Evolutionary conservation across 2,888 invertebrate species (phyloP), one percentile per base, ranked within the genome.

Genomic region (Ormia ochracea): DNA sequence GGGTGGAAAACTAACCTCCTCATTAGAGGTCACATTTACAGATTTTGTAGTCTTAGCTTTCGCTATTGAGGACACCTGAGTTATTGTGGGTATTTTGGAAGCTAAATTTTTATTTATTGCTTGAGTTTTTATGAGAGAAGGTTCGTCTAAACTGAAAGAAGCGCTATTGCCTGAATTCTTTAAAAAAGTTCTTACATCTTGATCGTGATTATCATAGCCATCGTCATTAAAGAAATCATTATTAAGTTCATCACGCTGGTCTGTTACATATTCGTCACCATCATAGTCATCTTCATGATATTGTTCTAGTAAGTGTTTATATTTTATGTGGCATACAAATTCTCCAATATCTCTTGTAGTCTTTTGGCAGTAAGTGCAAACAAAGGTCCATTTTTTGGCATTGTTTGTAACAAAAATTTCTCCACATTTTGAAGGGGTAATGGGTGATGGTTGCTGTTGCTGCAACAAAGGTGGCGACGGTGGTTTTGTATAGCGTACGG

Each of bases 351-450:
- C 84, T 7, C 83, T 81, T 14, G 85, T 83, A 36, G 83, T 83
- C 81, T 85, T 84, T 73, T 85, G 83, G 50, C 85, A 85, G 74
- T 82, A 85, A 14, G 85, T 84, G 50, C 85, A 85, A 36, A 85
- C 82, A 61, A 85, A 85, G 45, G 84, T 85, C 85, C 85, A 85
- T 50, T 84, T 84, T n/a, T 77, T 82, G 5, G 85, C 84, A 78
- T 85, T 84, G 50, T 83, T 84, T 10, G 82, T 83, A 5, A 85
- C 84, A 81, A 84, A 85, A 31, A 85, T 84, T 79, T 85, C 85
- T 10, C 85, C 85, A 59, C 85, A 85, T 33, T 82, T 83, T 1
- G 77, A 63, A 5, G 68, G 9, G 7, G 33, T 28, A n/a, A 12
- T 23, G 0, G 17, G 17, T 26, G n/a, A n/a, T n/a, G 7, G 28